A percentile compares a stretch with the other conserved stretches of the same genome.
Conservation (phyloP, 2,888 invertebrate species). For the Leptura quadrifasciata region DNA sequence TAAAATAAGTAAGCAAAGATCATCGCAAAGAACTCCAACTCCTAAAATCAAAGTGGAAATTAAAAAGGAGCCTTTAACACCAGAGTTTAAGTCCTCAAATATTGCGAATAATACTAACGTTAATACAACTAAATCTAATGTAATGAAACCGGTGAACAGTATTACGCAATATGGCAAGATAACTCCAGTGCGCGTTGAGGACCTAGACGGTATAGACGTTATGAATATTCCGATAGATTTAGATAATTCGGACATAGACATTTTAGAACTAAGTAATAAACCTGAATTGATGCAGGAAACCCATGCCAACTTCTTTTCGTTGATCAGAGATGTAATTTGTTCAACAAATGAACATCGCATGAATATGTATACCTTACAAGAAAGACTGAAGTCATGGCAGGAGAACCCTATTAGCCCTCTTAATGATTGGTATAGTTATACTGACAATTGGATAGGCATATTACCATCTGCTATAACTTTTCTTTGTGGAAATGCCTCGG, state of each 20-base stretch:
- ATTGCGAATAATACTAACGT: constrained; percentile 41
- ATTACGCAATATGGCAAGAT: constrained; percentile 66
- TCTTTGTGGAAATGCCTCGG: constrained; percentile 87
- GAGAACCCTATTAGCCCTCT: constrained; percentile 87
- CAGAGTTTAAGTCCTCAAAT: constrained; percentile 44
- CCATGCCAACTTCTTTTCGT: constrained; percentile 89
- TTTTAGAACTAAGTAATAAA: constrained; percentile 75
- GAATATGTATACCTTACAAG: constrained; percentile 84
- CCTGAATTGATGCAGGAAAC: constrained; percentile 85
- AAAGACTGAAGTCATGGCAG: constrained; percentile 84
- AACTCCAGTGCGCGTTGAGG: constrained; percentile 73
- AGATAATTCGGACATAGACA: constrained; percentile 77
- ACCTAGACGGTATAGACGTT: constrained; percentile 82
- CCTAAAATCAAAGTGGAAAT: constrained; percentile 50
- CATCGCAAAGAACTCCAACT: constrained; percentile 42
- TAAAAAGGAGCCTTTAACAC: constrained; percentile 45
- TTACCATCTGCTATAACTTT: constrained; percentile 89
- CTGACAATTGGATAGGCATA: constrained; percentile 84
- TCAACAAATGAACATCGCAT: constrained; percentile 90
- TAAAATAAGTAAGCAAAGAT: constrained; percentile 42
- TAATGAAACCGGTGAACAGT: constrained; percentile 55
- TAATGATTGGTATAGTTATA: constrained; percentile 85
- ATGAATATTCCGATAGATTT: constrained; percentile 86
- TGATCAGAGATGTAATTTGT: constrained; percentile 91
- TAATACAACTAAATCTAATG: constrained; percentile 44